Base-by-base conservation (phyloP, 2,888 invertebrate species). In the Drosophila peninsularis region DNA sequence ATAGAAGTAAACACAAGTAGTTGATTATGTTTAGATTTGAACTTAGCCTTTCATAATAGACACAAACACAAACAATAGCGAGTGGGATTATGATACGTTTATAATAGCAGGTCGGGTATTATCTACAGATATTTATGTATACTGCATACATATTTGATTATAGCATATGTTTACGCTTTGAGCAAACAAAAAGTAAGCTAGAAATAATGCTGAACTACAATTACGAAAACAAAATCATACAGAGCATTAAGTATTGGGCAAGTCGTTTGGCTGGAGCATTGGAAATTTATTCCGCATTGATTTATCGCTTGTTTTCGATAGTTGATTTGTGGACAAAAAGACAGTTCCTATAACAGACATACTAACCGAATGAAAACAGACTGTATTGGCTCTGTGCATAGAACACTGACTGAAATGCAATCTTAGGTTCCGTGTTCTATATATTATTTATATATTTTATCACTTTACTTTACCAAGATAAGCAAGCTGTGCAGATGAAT, bases 1-100 rank as follows among this genome's bases (percentile, higher is more conserved):
- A 75, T 75, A 78, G 67, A 73, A 77, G 60, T 57, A 64, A 75
- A 77, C 74, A 76, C 54, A 62, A 72, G 53, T 53, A 52, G 17
- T 63, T 54, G 53, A 49, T 45, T 70, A 69, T 78, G 58, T 64
- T 71, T 65, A 69, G 62, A 37, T 67, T 60, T 70, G 17, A 69
- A 63, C 74, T 69, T 76, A 54, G 45, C 55, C 56, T 62, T 60
- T 62, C 50, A 70, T 62, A 62, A 71, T 71, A 86, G 73, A 82
- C 75, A 84, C 74, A 80, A 71, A 80, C 74, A 86, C 76, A 80
- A 82, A 86, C 80, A 86, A 86, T 81, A 86, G 85, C 87, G 85
- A 87, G 81, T 86, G 85, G 85, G 87, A 76, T 87, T 74, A 85
- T 82, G 78, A 75, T 77, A 75, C 55, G 66, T 56, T 58, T 67